Evolutionary conservation across 2,888 invertebrate genomes (phyloP), one percentile per base, ranked within the genome.

Genomic region (Neocrepidodera transversa): DNA sequence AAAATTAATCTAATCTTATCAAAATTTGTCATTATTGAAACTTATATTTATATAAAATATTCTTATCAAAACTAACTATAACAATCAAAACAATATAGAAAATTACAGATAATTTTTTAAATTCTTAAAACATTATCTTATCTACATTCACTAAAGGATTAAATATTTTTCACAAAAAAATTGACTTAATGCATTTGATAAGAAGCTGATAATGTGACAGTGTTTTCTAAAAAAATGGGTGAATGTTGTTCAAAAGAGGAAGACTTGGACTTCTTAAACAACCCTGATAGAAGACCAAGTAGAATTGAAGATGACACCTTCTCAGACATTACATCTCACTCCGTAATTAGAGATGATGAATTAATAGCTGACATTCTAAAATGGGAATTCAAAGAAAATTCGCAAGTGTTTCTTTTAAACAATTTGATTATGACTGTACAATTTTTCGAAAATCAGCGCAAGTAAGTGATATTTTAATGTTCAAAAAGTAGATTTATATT

Each of bases 361-460:
- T 81, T 82, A 60, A 81, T 85, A 48, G 77, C 87, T 49, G 76
- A 82, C 36, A 80, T 82, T 38, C 80, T 91, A 81, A 80, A 83
- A 65, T 80, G 83, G 68, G 84, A 87, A 70, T 81, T 89, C n/a
- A 78, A 81, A 32, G 81, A 82, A 2, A 84, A 88, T 68, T 82
- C 88, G 3, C 85, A 89, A 69, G 82, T 84, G 1, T 93, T 93
- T 75, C 77, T 92, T 1, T 78, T 92, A 10, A 92, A 93, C 74
- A 90, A 92, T 76, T 83, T 91, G 54, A 82, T 91, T 50, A 82
- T 92, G 75, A 86, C 87, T 7, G 82, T 90, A 16, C 90, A 92
- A 78, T 92, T 93, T 79, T 91, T 91, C 56, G 59, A 60, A 45
- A 67, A 71, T 55, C 67, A 66, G 36, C 62, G 63, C 54, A 68